A percentile compares a stretch with the other conserved stretches of the same genome.
Evolutionary conservation across 2,888 invertebrate species (phyloP).

Genomic region (Bellardia pandia): DNA sequence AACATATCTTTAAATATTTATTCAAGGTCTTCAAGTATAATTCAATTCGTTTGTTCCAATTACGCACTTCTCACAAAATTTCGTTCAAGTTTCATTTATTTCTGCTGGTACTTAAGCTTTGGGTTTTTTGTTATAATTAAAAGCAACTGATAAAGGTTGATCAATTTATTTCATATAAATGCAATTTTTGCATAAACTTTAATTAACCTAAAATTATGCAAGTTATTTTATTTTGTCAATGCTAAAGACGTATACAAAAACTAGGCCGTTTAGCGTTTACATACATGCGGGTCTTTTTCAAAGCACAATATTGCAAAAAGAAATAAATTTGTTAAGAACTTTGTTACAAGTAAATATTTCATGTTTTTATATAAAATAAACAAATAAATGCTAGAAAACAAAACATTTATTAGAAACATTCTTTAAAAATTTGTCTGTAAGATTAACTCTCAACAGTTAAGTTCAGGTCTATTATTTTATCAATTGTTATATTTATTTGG

Average conservation of each 20-base stretch:
- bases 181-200: conserved; percentile 47
- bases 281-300: conserved; percentile 17
- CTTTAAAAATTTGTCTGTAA: no score
- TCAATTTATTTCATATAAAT: conserved; percentile 19
- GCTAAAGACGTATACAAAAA: conserved; percentile 14
- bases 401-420: no score
- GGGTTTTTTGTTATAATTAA: not conserved
- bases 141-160: not conserved
- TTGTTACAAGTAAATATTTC: no score
- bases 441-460: no score
- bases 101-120: not conserved
- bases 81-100: not conserved
- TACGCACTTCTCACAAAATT: not conserved
- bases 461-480: no score
- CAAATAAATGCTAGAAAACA: no score
- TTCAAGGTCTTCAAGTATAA: not conserved
- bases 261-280: not conserved
- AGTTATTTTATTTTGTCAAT: conserved; percentile 37
- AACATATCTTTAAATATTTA: not conserved
- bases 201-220: conserved; percentile 17
- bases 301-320: not conserved
- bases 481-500: no score
- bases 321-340: not conserved
- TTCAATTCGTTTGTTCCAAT: not conserved
- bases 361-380: no score